These are phyloP conservation scores for pig (Sus scrofa) DNA, from an alignment of 2,113 vertebrate genomes.

Conservation along the genomic window DNA sequence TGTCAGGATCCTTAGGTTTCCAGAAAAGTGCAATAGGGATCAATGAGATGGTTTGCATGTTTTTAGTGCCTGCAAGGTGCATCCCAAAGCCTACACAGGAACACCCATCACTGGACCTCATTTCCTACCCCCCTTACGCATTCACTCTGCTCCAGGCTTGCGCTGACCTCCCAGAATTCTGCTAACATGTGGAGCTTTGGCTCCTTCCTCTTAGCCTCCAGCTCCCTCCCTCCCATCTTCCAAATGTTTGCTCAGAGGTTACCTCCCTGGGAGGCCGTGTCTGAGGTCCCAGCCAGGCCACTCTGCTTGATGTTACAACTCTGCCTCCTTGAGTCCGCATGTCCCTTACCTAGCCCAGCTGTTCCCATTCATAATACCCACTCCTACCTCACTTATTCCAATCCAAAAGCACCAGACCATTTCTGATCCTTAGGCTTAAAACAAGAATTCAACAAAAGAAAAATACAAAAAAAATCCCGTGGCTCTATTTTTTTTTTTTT, in stretches of 20 bases:
- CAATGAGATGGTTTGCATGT: neutral
- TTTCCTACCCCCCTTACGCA: neutral
- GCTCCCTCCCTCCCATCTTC: neutral
- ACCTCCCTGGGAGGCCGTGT: neutral
- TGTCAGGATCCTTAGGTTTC: neutral
- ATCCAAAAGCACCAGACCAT: neutral
- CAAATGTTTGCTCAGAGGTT: neutral
- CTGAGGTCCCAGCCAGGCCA: neutral
- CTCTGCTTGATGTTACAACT: neutral
- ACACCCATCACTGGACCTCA: neutral
- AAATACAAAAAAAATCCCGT: neutral
- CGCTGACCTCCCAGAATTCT: neutral
- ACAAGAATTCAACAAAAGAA: constrained; percentile 5
- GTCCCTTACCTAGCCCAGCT: neutral
- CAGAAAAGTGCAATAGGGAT: neutral
- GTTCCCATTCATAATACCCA: neutral
- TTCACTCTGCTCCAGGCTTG: neutral
- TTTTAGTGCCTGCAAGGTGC: neutral
- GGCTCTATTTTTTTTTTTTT: neutral
- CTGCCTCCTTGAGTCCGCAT: neutral
- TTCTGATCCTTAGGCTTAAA: neutral
- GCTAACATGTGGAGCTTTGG: neutral
- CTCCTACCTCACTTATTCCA: neutral
- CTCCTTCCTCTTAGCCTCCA: neutral
- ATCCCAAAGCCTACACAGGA: neutral